Evolutionary conservation across 2,888 invertebrate genomes (phyloP).

Genomic region (Iselma pallidipennis): DNA sequence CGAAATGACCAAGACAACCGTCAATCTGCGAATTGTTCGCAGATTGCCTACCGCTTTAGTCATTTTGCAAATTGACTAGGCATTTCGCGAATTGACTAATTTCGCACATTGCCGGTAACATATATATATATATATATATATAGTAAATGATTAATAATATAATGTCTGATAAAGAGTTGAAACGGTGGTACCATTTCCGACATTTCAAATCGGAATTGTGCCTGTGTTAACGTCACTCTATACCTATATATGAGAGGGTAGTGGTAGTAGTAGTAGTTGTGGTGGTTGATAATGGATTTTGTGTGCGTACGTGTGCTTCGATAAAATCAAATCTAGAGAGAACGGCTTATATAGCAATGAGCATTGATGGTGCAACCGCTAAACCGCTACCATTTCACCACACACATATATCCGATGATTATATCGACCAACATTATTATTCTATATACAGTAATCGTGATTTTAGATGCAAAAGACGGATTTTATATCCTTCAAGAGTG

Average conservation of each 20-base stretch:
- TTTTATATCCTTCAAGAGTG: too few relatives aligned
- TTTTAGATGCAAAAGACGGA: too few relatives aligned
- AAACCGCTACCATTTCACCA: conserved; percentile 13
- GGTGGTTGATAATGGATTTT: not conserved
- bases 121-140: too few relatives aligned
- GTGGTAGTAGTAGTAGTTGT: not conserved
- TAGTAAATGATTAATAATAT: conserved; percentile 32
- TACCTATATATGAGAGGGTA: not conserved
- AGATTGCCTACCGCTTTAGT: too few relatives aligned
- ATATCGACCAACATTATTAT: conserved; percentile 11
- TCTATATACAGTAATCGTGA: too few relatives aligned
- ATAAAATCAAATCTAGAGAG: conserved; percentile 18
- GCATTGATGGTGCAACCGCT: conserved; percentile 20
- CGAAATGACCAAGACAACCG: too few relatives aligned
- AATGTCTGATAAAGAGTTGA: conserved; percentile 34
- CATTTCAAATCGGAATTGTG: conserved; percentile 19
- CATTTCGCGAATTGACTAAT: too few relatives aligned
- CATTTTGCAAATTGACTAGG: too few relatives aligned
- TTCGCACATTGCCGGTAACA: too few relatives aligned
- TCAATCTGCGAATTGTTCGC: too few relatives aligned
- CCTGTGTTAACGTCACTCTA: not conserved
- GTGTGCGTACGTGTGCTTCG: conserved; percentile 11
- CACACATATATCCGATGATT: conserved; percentile 21
- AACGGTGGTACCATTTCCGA: conserved; percentile 35
- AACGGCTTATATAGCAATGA: conserved; percentile 2